Percentiles rank a stretch among this genome's conserved stretches.
These are phyloP conservation scores for Vesta saturnalis DNA, from an alignment of 2,888 invertebrate genomes.

Conservation along the genomic window DNA sequence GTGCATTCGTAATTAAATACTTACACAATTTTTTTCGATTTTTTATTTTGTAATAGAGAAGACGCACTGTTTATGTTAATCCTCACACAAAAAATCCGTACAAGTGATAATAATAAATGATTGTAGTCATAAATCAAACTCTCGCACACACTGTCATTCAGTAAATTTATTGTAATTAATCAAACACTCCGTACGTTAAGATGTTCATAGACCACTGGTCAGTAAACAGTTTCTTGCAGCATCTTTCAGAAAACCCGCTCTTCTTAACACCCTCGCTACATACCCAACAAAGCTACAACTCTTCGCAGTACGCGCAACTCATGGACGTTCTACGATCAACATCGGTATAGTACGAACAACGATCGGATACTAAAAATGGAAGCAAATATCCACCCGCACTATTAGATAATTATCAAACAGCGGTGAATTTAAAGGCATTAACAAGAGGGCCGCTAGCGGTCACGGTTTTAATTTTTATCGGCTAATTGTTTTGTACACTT, in stretches of 20 bases:
- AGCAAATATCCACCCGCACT: conserved; percentile 51
- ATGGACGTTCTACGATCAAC: conserved; percentile 42
- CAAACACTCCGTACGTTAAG: conserved; percentile 33
- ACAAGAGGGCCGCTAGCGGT: conserved; percentile 19
- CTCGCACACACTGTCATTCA: conserved; percentile 37
- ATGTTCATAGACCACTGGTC: conserved; percentile 42
- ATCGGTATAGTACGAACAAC: conserved; percentile 36
- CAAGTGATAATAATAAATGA: not conserved
- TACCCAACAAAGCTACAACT: conserved; percentile 43
- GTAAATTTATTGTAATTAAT: conserved; percentile 20
- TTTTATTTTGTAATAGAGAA: conserved; percentile 9
- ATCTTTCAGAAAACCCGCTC: conserved; percentile 45
- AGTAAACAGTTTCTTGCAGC: conserved; percentile 43
- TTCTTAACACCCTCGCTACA: conserved; percentile 41
- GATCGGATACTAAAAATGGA: conserved; percentile 53
- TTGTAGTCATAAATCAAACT: conserved; percentile 27
- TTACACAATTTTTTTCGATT: conserved; percentile 26
- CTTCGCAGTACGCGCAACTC: conserved; percentile 40
- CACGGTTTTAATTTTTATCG: conserved; percentile 15
- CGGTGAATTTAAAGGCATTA: conserved; percentile 37
- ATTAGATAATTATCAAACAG: conserved; percentile 42
- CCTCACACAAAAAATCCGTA: conserved; percentile 27
- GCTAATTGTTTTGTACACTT: not conserved
- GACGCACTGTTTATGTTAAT: conserved; percentile 23
- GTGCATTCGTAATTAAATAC: conserved; percentile 20